Evolutionary conservation across 2,888 invertebrate genomes (phyloP).

Genomic region (Polylopha cassiicola): DNA sequence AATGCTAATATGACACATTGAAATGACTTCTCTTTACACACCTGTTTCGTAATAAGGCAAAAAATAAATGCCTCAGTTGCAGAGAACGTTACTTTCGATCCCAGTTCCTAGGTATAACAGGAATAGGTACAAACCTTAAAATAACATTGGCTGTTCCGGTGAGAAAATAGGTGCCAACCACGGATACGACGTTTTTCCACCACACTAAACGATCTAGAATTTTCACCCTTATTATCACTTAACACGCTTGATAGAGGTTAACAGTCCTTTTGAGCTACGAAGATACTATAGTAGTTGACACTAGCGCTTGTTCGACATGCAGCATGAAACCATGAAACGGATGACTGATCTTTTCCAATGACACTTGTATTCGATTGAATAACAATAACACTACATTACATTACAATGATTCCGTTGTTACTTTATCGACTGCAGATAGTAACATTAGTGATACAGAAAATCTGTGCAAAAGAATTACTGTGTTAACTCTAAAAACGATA

Average conservation of each 20-base stretch:
- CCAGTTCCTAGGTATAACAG: constrained; percentile 28
- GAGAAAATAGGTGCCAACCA: constrained; percentile 55
- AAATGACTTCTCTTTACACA: constrained; percentile 30
- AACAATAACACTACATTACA: constrained; percentile 35
- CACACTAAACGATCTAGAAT: constrained; percentile 31
- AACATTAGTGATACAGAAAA: constrained; percentile 36
- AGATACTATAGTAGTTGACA: constrained; percentile 39
- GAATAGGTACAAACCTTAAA: constrained; percentile 60
- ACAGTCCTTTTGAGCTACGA: constrained; percentile 32
- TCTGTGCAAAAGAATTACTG: constrained; percentile 43
- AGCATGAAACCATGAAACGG: constrained; percentile 50
- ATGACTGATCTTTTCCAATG: constrained; percentile 58
- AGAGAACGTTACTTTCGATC: constrained; percentile 13
- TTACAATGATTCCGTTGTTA: constrained; percentile 39
- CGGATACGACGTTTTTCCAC: constrained; percentile 39
- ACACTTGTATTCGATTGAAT: constrained; percentile 52
- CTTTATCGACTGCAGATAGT: constrained; percentile 6
- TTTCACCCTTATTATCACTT: constrained; percentile 28
- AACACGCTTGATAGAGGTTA: constrained; percentile 32
- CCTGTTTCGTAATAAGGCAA: constrained; percentile 35
- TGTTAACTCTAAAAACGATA: constrained; percentile 29
- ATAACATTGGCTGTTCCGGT: constrained; percentile 72
- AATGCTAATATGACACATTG: constrained; percentile 35
- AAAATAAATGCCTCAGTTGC: constrained; percentile 19
- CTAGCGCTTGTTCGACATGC: constrained; percentile 45